Conservation (phyloP, 2,113 vertebrate species). For the Anser cygnoides region DNA sequence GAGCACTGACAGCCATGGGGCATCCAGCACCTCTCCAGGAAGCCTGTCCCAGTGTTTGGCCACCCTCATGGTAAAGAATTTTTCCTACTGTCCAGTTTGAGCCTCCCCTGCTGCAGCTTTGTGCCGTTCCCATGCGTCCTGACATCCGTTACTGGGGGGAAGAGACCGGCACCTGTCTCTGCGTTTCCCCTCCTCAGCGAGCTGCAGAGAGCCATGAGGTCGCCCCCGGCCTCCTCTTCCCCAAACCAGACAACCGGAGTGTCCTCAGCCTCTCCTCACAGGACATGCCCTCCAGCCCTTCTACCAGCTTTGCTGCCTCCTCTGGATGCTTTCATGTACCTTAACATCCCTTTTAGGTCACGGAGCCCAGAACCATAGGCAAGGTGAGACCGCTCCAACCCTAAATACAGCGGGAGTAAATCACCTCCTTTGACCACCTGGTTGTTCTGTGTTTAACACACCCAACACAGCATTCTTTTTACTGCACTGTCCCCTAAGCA, state of each 20-base stretch:
- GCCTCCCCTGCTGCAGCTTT: not conserved
- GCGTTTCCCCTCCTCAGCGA: not conserved
- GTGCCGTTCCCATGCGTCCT: not conserved
- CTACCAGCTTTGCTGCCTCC: too few relatives aligned
- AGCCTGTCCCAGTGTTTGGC: too few relatives aligned
- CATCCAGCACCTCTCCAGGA: too few relatives aligned
- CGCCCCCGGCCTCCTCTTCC: too few relatives aligned
- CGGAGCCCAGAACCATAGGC: not conserved
- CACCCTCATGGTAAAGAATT: not conserved
- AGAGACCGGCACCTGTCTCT: not conserved
- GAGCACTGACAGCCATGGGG: too few relatives aligned
- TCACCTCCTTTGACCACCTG: not conserved
- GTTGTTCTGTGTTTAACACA: not conserved
- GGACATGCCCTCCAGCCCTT: too few relatives aligned
- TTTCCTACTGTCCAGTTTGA: not conserved
- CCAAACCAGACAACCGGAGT: too few relatives aligned
- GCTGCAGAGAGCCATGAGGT: too few relatives aligned
- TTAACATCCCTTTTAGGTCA: not conserved
- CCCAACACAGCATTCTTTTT: not conserved
- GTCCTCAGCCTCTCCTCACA: too few relatives aligned
- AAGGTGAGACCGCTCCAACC: not conserved
- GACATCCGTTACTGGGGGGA: not conserved
- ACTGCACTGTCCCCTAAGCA: not conserved
- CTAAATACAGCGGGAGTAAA: not conserved
- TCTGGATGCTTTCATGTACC: not conserved